Evolutionary conservation across 2,888 invertebrate genomes (phyloP).

Genomic region (Nephrotoma flavescens): DNA sequence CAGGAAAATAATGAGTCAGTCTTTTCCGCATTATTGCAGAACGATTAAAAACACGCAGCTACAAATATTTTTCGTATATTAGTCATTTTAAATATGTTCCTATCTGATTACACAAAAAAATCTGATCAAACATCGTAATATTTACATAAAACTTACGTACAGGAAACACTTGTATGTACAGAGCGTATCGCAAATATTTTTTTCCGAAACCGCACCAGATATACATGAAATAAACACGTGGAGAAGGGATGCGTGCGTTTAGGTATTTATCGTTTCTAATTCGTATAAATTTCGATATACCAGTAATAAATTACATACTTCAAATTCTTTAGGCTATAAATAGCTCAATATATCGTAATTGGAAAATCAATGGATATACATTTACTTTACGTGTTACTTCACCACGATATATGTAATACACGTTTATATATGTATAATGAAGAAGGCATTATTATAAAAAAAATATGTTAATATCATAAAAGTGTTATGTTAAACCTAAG

Average conservation of each 20-base stretch:
- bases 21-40: too few relatives aligned
- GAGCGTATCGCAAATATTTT: not conserved
- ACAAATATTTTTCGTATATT: too few relatives aligned
- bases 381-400: not conserved
- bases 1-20: too few relatives aligned
- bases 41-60: too few relatives aligned
- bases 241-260: not conserved
- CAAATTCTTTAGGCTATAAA: not conserved
- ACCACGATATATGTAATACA: not conserved
- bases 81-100: too few relatives aligned
- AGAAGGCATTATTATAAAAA: not conserved
- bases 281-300: not conserved
- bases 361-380: not conserved
- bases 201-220: not conserved
- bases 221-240: not conserved
- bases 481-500: not conserved
- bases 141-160: not conserved
- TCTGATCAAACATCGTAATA: not conserved
- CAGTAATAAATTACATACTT: not conserved
- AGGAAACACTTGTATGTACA: not conserved
- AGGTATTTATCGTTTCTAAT: not conserved
- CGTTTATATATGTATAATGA: not conserved
- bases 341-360: not conserved
- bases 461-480: not conserved
- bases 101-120: too few relatives aligned